These are phyloP conservation scores for Macaca nemestrina DNA, from an alignment of 2,113 vertebrate genomes.

Conservation along the genomic window DNA sequence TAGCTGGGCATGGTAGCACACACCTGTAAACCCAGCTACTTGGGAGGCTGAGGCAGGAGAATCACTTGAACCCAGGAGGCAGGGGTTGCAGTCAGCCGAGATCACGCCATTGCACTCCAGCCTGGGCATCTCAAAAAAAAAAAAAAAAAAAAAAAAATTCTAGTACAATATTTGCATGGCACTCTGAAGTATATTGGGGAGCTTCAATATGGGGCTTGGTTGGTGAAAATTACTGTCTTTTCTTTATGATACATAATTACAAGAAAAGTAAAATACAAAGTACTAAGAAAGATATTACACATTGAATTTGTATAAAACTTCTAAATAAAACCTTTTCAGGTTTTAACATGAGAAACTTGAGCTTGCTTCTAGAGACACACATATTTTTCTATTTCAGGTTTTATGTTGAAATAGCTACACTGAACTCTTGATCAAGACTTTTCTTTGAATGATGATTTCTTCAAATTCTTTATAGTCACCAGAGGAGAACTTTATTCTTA, in stretches of 20 bases:
- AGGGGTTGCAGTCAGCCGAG: too few relatives aligned
- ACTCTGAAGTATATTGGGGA: neutral
- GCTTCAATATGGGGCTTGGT: neutral
- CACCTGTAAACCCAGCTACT: too few relatives aligned
- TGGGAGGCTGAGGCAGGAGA: too few relatives aligned
- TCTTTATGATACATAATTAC: neutral
- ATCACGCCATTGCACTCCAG: too few relatives aligned
- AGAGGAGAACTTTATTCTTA: conserved; percentile 22
- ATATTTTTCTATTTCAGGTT: neutral
- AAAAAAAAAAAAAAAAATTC: neutral
- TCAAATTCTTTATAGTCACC: neutral
- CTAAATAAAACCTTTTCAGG: neutral
- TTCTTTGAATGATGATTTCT: neutral
- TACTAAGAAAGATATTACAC: neutral
- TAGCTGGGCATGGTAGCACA: too few relatives aligned
- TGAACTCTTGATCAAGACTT: conserved; percentile 5
- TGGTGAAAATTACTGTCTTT: neutral
- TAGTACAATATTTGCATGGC: neutral
- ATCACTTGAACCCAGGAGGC: too few relatives aligned
- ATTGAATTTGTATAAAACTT: neutral
- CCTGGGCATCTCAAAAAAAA: too few relatives aligned
- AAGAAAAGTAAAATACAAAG: neutral
- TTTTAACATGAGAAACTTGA: conserved; percentile 33
- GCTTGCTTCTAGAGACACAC: neutral
- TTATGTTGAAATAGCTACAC: neutral